A percentile compares a stretch with the other conserved stretches of the same genome.
phyloP scores from a whole-genome alignment of 2,888 invertebrate species.

The Plebejus melissa region DNA sequence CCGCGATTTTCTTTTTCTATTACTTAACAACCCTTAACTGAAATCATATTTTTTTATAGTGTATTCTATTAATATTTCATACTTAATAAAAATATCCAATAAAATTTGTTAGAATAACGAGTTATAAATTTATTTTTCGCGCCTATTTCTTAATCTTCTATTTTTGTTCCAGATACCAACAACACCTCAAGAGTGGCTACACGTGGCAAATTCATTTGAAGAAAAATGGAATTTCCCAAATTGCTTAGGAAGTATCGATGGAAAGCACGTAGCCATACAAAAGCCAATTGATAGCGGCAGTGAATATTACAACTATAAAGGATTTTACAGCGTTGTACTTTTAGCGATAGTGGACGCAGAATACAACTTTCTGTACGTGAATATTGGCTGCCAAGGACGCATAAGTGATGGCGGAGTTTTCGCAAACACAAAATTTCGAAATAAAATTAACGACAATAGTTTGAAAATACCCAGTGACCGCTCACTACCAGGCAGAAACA shows the following conservation, averaged over 20 bases:
- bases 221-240: constrained; percentile 35
- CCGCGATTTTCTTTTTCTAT: too few relatives aligned
- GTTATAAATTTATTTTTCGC: too few relatives aligned
- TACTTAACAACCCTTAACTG: too few relatives aligned
- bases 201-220: constrained; percentile 34
- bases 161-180: constrained; percentile 34
- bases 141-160: constrained; percentile 1
- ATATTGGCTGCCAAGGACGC: constrained; percentile 26
- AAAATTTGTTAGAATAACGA: too few relatives aligned
- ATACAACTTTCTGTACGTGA: constrained; percentile 26
- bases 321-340: constrained; percentile 34
- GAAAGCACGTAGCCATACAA: constrained; percentile 35
- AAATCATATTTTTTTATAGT: too few relatives aligned
- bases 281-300: constrained; percentile 28
- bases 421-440: constrained; percentile 33
- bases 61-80: too few relatives aligned
- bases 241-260: constrained; percentile 34
- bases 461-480: constrained; percentile 34
- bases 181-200: constrained; percentile 36
- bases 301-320: constrained; percentile 24
- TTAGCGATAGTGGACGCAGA: constrained; percentile 33
- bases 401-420: constrained; percentile 28
- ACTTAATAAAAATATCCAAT: too few relatives aligned
- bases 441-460: constrained; percentile 32
- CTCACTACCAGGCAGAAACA: constrained; percentile 34